Evolutionary conservation across 2,888 invertebrate genomes (phyloP), one percentile per base, ranked within the genome.

Genomic region (Augochlorella aurata): DNA sequence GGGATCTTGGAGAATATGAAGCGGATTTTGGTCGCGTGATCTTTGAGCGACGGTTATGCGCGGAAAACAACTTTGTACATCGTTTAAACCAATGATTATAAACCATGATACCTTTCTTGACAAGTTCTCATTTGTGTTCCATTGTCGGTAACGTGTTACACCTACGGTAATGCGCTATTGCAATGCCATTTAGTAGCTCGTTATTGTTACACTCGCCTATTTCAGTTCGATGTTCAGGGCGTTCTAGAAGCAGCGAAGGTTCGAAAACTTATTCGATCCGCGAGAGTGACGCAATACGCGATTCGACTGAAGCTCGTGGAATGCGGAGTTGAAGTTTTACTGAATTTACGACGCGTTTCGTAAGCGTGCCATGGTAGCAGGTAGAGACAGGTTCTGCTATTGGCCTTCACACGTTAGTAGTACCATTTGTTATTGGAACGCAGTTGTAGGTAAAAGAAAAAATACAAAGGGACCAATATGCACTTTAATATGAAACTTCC

Each of bases 11-110:
- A 50, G 38, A 38, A 50, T 63, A 38, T 50, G 18, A 63, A 5
- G n/a, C 21, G 65, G 44, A 73, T 73, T 65, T 63, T 65, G 38
- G 63, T 65, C 63, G 65, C 65, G 50, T 38, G 65, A 73, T 65
- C 63, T 52, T 70, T 70, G 29, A 44, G 44, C 65, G 73, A 44
- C 45, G 49, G 21, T 50, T 47, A 21, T 63, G 38, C 50, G 73
- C 38, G 38, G 38, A 44, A 50, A 63, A 50, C 38, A 38, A 63
- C 50, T 65, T 65, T 38, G 63, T 50, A 73, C 49, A 73, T 63
- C 50, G 38, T 44, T 49, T 73, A 58, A 24, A 65, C 38, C 44
- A 12, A n/a, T 38, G n/a, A 65, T 44, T 65, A 65, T 44, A 44
- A 65, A 65, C 44, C 18, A 18, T 63, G 18, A 63, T 65, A 44